Evolutionary conservation across 2,797 vertebrate genomes (phyloP).

Genomic region (Ptychadena robeensis): DNA sequence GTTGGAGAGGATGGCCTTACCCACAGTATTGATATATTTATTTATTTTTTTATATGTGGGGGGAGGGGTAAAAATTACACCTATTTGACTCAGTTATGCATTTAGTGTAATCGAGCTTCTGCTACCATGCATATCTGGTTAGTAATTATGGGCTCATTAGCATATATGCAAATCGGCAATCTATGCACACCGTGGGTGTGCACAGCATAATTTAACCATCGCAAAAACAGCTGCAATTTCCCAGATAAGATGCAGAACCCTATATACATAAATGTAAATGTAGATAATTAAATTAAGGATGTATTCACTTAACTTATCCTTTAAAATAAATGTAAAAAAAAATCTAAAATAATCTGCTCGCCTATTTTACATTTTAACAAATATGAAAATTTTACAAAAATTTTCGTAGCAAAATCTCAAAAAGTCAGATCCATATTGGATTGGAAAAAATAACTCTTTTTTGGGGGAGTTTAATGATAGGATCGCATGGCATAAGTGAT

Average conservation of each 20-base stretch:
- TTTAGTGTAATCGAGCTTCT: constrained; percentile 69
- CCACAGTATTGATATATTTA: not conserved
- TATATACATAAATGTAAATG: too few species aligned
- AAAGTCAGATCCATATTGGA: too few species aligned
- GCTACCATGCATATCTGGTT: constrained; percentile 65
- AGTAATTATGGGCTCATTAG: constrained; percentile 75
- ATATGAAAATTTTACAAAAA: too few species aligned
- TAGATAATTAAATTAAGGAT: too few species aligned
- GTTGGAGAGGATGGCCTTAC: constrained; percentile 37
- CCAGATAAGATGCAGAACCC: too few species aligned
- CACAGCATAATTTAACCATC: constrained; percentile 63
- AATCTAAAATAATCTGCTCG: too few species aligned
- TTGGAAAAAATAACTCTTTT: too few species aligned
- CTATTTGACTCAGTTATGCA: constrained; percentile 63
- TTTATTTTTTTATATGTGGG: constrained; percentile 1
- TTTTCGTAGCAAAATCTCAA: too few species aligned
- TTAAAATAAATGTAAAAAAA: too few species aligned
- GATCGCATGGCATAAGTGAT: constrained; percentile 25
- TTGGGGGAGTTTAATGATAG: constrained; percentile 3
- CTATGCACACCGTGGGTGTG: constrained; percentile 65
- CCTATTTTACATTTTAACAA: too few species aligned
- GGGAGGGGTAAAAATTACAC: constrained; percentile 13
- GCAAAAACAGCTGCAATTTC: constrained; percentile 24
- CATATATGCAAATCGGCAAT: constrained; percentile 78
- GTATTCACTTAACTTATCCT: too few species aligned